These are phyloP conservation scores for Tanypteryx hageni DNA, from an alignment of 2,888 invertebrate species.

Conservation along the genomic window DNA sequence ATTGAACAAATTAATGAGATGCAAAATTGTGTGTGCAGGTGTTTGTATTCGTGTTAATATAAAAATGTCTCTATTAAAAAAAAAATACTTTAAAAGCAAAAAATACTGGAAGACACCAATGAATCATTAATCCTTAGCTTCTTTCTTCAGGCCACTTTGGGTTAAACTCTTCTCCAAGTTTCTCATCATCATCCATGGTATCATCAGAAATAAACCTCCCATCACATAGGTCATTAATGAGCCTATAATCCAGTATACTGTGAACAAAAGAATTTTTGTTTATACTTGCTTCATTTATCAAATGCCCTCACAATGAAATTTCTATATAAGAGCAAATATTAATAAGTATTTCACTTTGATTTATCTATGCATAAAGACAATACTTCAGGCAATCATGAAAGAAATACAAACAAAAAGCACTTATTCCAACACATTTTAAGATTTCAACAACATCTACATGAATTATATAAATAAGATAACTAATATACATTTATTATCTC, in stretches of 20 bases:
- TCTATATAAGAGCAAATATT: neutral
- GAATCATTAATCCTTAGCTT: neutral
- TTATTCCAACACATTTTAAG: neutral
- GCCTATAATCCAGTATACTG: slow-evolving; percentile 96
- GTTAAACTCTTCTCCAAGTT: slow-evolving; percentile 24
- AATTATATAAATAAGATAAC: neutral
- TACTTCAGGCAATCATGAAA: neutral
- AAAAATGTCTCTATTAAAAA: too few relatives aligned
- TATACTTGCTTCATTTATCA: slow-evolving; percentile 30
- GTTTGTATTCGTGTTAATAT: too few relatives aligned
- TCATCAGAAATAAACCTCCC: slow-evolving; percentile 85
- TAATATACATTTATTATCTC: neutral
- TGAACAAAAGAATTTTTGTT: slow-evolving; percentile 71
- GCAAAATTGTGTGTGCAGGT: too few relatives aligned
- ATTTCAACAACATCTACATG: neutral
- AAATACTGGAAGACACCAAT: neutral
- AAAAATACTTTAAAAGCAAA: neutral
- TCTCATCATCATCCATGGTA: slow-evolving; percentile 78
- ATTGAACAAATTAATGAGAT: too few relatives aligned
- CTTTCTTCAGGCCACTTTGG: neutral
- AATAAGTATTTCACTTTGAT: too few relatives aligned
- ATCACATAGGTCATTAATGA: slow-evolving; percentile 88
- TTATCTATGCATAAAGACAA: neutral
- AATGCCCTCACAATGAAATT: neutral
- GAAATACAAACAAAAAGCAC: neutral